Conservation (phyloP, 2,888 invertebrate species). For the Sisyra terminalis region DNA sequence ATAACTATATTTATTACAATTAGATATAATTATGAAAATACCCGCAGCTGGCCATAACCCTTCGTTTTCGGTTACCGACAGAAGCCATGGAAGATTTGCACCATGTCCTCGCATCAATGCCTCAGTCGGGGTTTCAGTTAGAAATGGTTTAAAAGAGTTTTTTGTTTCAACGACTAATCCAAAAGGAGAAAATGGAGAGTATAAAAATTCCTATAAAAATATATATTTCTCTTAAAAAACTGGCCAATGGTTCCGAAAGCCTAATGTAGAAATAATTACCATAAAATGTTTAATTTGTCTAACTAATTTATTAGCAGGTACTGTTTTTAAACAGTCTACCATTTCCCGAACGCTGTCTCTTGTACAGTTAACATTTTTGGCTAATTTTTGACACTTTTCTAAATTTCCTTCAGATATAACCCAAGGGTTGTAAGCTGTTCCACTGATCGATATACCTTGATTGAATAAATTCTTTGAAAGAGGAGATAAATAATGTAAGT, state of each 20-base stretch:
- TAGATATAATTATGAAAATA: slow-evolving; percentile 16
- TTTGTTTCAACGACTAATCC: slow-evolving; percentile 49
- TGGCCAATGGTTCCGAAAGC: too few relatives aligned
- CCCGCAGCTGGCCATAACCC: slow-evolving; percentile 57
- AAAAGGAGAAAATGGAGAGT: slow-evolving; percentile 54
- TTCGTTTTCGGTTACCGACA: slow-evolving; percentile 50
- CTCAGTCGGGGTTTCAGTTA: slow-evolving; percentile 45
- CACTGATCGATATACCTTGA: slow-evolving; percentile 20
- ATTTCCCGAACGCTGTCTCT: slow-evolving; percentile 14
- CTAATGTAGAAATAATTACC: neutral
- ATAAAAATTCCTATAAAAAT: slow-evolving; percentile 37
- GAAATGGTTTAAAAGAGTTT: slow-evolving; percentile 42
- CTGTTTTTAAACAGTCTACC: slow-evolving; percentile 18
- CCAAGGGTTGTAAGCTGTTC: slow-evolving; percentile 19
- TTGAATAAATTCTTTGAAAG: slow-evolving; percentile 33
- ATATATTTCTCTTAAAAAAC: too few relatives aligned
- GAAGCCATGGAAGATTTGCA: slow-evolving; percentile 51
- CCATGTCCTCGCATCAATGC: slow-evolving; percentile 41
- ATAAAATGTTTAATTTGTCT: slow-evolving; percentile 6
- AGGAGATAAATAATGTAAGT: slow-evolving; percentile 48
- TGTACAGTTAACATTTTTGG: slow-evolving; percentile 18
- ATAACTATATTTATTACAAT: too few relatives aligned
- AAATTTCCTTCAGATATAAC: slow-evolving; percentile 15
- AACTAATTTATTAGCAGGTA: slow-evolving; percentile 16
- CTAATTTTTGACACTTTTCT: slow-evolving; percentile 16